A percentile compares a stretch with the other conserved stretches of the same genome.
Conservation (phyloP, 2,113 vertebrate genomes). For the Herpailurus yagouaroundi region DNA sequence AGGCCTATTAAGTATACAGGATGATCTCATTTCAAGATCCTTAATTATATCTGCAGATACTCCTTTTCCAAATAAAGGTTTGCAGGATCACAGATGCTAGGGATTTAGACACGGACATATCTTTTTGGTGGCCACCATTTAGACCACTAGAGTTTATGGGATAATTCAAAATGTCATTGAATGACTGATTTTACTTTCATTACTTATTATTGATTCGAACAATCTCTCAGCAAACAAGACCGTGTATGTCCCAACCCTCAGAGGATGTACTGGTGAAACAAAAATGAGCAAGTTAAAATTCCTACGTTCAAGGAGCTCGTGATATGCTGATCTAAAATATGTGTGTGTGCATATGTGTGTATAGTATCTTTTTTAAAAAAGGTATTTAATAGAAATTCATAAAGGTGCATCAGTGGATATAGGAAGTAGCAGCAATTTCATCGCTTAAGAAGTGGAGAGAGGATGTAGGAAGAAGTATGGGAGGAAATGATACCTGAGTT, state of each 20-base stretch:
- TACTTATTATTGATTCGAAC: neutral
- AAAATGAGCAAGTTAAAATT: neutral
- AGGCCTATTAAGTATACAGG: neutral
- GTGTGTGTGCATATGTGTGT: neutral
- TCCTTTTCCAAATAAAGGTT: neutral
- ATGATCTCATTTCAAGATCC: neutral
- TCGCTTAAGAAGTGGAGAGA: neutral
- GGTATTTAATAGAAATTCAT: neutral
- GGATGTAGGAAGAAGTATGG: neutral
- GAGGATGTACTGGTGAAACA: neutral
- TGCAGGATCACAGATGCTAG: neutral
- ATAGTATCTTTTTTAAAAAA: neutral
- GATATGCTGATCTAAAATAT: neutral
- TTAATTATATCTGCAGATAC: neutral
- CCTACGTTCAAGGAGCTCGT: neutral
- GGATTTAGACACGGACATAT: neutral
- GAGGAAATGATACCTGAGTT: neutral
- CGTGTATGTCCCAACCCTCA: neutral
- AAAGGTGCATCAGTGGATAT: neutral
- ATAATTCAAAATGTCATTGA: neutral
- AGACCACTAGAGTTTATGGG: neutral
- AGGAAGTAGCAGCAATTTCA: neutral
- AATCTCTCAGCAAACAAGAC: neutral
- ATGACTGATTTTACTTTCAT: neutral
- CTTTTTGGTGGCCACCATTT: neutral